phyloP scores from a whole-genome alignment of 2,888 invertebrate genomes.

The Prionchulus punctatus region DNA sequence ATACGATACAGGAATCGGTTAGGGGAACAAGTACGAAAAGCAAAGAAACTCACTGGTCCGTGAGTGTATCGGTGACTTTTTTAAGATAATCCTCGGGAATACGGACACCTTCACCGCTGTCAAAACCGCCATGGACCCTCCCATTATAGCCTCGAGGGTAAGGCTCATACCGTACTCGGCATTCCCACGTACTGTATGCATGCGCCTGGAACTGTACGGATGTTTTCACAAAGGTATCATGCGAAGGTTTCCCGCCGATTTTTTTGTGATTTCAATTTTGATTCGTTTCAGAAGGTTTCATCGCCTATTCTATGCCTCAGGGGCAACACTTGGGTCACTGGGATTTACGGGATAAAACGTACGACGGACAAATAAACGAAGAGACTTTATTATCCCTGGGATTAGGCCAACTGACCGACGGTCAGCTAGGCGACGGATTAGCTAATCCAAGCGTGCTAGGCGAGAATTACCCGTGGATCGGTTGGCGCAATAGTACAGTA shows the following conservation, averaged over 20 bases:
- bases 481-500: conserved; percentile 63
- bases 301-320: conserved; percentile 70
- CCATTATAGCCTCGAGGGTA: conserved; percentile 66
- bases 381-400: conserved; percentile 61
- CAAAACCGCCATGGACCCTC: conserved; percentile 59
- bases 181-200: conserved; percentile 66
- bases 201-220: conserved; percentile 74
- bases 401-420: conserved; percentile 52
- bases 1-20: conserved; percentile 20
- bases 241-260: no score
- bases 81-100: conserved; percentile 62
- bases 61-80: conserved; percentile 8
- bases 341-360: conserved; percentile 62
- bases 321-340: conserved; percentile 36
- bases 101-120: conserved; percentile 68
- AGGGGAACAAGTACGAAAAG: conserved; percentile 21
- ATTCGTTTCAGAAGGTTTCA: conserved; percentile 59
- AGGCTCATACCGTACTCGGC: conserved; percentile 68
- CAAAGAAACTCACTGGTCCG: background rate
- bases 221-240: conserved; percentile 63
- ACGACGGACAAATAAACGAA: conserved; percentile 49
- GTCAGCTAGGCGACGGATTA: conserved; percentile 16
- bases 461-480: conserved; percentile 65
- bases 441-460: conserved; percentile 11
- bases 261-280: no score